Conservation (phyloP, 2,888 invertebrate species). For the Mimumesa dahlbomi region DNA sequence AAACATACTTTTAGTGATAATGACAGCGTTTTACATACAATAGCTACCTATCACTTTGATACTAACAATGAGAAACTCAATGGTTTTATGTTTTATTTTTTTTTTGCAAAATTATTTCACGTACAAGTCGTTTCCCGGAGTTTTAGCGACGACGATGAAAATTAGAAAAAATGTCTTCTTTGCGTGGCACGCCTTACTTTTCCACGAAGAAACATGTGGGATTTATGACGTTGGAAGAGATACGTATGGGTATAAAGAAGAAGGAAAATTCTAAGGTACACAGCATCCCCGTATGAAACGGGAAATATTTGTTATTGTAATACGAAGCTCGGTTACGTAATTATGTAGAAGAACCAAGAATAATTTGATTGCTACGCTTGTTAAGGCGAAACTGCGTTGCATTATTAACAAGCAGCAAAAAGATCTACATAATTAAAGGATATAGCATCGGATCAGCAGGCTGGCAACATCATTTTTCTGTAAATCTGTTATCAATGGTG, state of each 20-base stretch:
- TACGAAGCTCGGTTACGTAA: slow-evolving; percentile 18
- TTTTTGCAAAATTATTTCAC: too few species aligned
- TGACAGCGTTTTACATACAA: too few species aligned
- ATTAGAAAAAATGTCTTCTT: too few species aligned
- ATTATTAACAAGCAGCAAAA: neutral
- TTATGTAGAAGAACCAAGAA: slow-evolving; percentile 12
- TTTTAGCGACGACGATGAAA: too few species aligned
- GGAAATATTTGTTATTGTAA: slow-evolving; percentile 29
- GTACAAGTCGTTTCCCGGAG: too few species aligned
- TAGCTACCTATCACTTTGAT: too few species aligned
- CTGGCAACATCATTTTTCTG: neutral
- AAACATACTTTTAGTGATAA: too few species aligned
- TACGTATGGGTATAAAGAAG: neutral
- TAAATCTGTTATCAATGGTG: too few species aligned
- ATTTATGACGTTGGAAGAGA: neutral
- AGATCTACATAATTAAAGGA: neutral
- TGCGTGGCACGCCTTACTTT: neutral
- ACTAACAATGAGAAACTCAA: too few species aligned
- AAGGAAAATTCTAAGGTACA: neutral
- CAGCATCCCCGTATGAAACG: neutral
- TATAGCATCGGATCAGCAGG: neutral
- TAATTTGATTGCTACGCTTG: slow-evolving; percentile 18
- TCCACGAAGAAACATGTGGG: neutral
- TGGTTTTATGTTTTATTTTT: too few species aligned
- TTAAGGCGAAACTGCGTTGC: neutral